Base-by-base conservation (phyloP, 2,797 vertebrate genomes). In the Micrastur ruficollis region DNA sequence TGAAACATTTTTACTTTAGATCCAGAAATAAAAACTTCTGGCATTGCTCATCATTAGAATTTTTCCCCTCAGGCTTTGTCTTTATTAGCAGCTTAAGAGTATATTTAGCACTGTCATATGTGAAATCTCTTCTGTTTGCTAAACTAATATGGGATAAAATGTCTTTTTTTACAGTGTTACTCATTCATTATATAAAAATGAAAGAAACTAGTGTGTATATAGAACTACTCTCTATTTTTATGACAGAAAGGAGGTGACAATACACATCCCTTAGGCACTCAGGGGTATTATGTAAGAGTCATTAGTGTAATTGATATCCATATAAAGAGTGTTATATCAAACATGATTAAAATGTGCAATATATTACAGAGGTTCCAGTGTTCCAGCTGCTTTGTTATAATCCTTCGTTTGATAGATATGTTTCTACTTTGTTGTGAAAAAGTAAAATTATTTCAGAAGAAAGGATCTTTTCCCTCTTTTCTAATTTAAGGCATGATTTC, bases 71-170 rank as follows among this genome's bases (percentile, higher is more conserved):
- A 96, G 97, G 98, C 98, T 97, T 97, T 96, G 95, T 97, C 97
- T 98, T 98, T 98, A 98, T 98, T 98, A 98, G 98, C 97, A 98
- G 98, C 96, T 98, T 98, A 97, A 98, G 96, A 98, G 97, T 98
- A 98, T 98, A 98, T 98, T 98, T 98, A 98, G 97, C 97, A 97
- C 97, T 97, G 98, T 98, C 98, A 97, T 97, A 98, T 97, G 96
- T 97, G 97, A 98, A 98, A 97, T 97, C 96, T 97, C 94, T 98
- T 98, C 97, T 98, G 95, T 97, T 98, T 98, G 97, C 97, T 98
- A 98, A 98, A 98, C 97, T 98, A 98, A 97, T 98, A 98, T 93
- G 97, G 95, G 90, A 96, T 97, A 98, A 98, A 98, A 98, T 98
- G 95, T 97, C 96, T 95, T 96, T 96, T 98, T 98, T 98, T 98